Percentiles rank a stretch among this genome's conserved stretches.
Evolutionary conservation across 1,140 invertebrate genomes (phyloP).

Genomic region (Rhysida immarginata): DNA sequence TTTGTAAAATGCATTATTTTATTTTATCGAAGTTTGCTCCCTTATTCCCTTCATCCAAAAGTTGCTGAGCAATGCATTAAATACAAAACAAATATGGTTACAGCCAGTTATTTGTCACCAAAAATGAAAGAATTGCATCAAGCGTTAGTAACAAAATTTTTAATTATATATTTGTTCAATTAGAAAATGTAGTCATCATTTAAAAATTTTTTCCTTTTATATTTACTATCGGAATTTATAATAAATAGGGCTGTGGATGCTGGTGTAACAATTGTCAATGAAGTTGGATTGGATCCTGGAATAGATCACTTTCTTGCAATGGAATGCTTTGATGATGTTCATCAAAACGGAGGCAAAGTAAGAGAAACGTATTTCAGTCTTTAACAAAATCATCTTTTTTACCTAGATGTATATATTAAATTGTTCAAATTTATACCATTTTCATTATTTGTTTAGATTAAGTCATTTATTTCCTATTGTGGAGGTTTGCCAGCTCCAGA

Average conservation of each 20-base stretch:
- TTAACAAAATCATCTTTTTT: no score
- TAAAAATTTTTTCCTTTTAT: no score
- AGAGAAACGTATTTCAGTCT: no score
- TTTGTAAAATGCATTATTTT: no score
- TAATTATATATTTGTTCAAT: background rate
- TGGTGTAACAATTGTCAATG: conserved; percentile 75
- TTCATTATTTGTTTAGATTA: conserved; percentile 43
- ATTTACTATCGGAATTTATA: no score
- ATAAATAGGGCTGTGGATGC: conserved; percentile 54
- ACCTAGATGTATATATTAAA: no score
- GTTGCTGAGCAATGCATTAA: conserved; percentile 76
- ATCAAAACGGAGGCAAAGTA: conserved; percentile 47
- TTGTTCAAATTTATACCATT: background rate
- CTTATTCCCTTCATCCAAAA: conserved; percentile 71
- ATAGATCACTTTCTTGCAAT: conserved; percentile 94
- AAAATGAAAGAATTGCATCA: conserved; percentile 64
- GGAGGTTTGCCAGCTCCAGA: conserved; percentile 92
- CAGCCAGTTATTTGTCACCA: conserved; percentile 82
- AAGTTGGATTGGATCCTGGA: conserved; percentile 93
- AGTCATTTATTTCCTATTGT: conserved; percentile 92
- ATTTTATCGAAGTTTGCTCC: conserved; percentile 50
- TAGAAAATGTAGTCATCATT: no score
- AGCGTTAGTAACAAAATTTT: conserved; percentile 37
- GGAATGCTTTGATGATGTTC: conserved; percentile 88
- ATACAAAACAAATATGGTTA: conserved; percentile 79